phyloP scores from a whole-genome alignment of 1,140 invertebrate genomes.

The Diachasmimorpha longicaudata region DNA sequence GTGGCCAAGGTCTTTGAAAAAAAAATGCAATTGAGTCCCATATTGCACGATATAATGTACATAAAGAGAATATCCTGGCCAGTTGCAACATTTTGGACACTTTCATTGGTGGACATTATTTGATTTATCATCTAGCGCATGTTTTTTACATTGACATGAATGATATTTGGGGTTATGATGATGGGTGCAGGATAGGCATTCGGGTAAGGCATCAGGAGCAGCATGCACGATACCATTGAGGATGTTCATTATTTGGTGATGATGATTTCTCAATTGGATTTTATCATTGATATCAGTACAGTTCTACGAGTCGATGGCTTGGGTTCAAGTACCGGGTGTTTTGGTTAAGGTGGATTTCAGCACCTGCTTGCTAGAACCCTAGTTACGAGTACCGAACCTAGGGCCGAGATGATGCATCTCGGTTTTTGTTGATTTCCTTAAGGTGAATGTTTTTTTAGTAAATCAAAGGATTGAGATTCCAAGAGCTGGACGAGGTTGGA shows the following conservation, averaged over 20 bases:
- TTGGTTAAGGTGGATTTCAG: slow-evolving; percentile 53
- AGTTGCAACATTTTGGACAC: neutral
- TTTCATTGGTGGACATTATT: neutral
- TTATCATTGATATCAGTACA: slow-evolving; percentile 1
- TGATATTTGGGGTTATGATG: neutral
- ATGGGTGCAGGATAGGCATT: slow-evolving; percentile 29
- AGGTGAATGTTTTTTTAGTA: neutral
- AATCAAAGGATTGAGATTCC: too few relatives aligned
- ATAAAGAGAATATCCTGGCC: neutral
- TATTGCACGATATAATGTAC: slow-evolving; percentile 13
- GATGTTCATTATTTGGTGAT: neutral
- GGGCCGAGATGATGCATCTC: slow-evolving; percentile 52
- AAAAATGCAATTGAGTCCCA: neutral
- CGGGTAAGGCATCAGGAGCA: slow-evolving; percentile 24
- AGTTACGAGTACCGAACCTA: slow-evolving; percentile 65
- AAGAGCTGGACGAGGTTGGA: too few relatives aligned
- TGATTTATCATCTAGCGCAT: slow-evolving; percentile 1
- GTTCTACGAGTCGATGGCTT: slow-evolving; percentile 23
- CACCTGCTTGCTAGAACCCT: slow-evolving; percentile 62
- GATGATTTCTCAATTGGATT: neutral
- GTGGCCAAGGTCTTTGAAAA: neutral
- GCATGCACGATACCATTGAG: neutral
- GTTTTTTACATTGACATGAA: neutral
- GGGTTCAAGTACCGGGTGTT: slow-evolving; percentile 50
- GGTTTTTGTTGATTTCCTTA: slow-evolving; percentile 32